Percentiles rank a stretch among this genome's conserved stretches.
Conservation (phyloP, 2,888 invertebrate species). For the Temnothorax ravouxi region DNA sequence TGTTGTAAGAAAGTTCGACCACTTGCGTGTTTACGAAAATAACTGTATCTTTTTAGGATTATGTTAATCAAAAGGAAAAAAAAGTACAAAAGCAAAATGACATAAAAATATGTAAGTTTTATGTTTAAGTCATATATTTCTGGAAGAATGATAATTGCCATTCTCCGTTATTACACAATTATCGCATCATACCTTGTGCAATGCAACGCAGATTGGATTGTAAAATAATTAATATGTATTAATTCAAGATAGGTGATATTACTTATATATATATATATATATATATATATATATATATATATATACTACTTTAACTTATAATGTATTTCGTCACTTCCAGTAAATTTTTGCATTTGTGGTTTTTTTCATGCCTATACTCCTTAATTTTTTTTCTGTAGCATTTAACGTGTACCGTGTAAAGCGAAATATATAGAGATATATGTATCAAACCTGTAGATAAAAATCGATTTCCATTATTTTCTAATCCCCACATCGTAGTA, state of each 20-base stretch:
- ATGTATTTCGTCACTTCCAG: constrained; percentile 71
- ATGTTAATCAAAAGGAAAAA: constrained; percentile 67
- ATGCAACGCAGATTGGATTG: constrained; percentile 51
- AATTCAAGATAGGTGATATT: constrained; percentile 47
- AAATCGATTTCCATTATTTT: constrained; percentile 17
- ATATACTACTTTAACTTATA: constrained; percentile 66
- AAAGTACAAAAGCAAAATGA: constrained; percentile 68
- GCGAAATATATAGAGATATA: constrained; percentile 73
- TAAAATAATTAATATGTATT: constrained; percentile 49
- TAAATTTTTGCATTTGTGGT: constrained; percentile 81
- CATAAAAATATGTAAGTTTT: constrained; percentile 62
- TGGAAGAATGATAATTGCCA: constrained; percentile 30
- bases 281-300: constrained; percentile 20
- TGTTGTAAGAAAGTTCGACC: constrained; percentile 44
- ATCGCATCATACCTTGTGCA: constrained; percentile 36
- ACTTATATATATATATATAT: constrained; percentile 48
- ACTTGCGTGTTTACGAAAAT: constrained; percentile 51
- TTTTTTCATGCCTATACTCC: constrained; percentile 73
- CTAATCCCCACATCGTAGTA: constrained; percentile 11
- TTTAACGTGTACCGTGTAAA: constrained; percentile 80
- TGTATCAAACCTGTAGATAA: constrained; percentile 55
- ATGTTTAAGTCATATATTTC: constrained; percentile 49
- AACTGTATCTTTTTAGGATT: constrained; percentile 55
- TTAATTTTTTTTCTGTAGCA: constrained; percentile 80
- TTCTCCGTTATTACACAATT: constrained; percentile 36